Evolutionary conservation across 2,113 vertebrate genomes (phyloP), one percentile per base, ranked within the genome.

Genomic region (Sakesphorus luctuosus): DNA sequence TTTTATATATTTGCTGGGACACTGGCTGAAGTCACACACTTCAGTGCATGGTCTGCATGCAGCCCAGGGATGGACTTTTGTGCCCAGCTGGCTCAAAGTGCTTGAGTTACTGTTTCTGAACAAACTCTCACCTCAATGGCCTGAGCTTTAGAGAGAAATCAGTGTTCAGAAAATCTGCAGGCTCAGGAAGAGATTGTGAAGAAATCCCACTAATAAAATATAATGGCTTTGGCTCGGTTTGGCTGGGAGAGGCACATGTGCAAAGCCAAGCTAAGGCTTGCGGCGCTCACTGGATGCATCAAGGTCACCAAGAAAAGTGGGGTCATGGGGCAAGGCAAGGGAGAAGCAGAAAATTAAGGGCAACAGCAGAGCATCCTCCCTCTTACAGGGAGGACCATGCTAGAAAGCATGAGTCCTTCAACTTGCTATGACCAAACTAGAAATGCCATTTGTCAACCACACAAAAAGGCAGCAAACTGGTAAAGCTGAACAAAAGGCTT

Each of bases 361-460:
- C 28, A 84, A 58, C 20, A 84, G 31, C 17, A 78, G 55, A 77
- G 7, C n/a, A 49, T 36, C 19, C 31, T 58, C 11, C 17, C 6
- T 73, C 18, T 29, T 2, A 63, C 21, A 73, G 31, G 12, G n/a
- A n/a, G n/a, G n/a, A 40, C 10, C 4, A 2, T 33, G 21, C 17
- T 29, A 87, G 47, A 43, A 87, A 23, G 29, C 7, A 35, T 10
- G 33, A 81, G 46, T 28, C 53, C 74, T 87, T 56, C 87, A 82
- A 76, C 11, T 29, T 0, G 0, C 19, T 3, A 0, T 38, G 49
- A 78, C 44, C 21, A 36, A 89, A 25, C 3, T 43, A 46, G 18
- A 81, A 79, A 90, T 31, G 40, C 23, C 25, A 35, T 69, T 73
- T 12, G 2, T 53, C 56, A 92, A 14, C 35, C 8, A 5, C 40